Evolutionary conservation across 2,113 vertebrate species (phyloP).

Genomic region (Apeltes quadracus): DNA sequence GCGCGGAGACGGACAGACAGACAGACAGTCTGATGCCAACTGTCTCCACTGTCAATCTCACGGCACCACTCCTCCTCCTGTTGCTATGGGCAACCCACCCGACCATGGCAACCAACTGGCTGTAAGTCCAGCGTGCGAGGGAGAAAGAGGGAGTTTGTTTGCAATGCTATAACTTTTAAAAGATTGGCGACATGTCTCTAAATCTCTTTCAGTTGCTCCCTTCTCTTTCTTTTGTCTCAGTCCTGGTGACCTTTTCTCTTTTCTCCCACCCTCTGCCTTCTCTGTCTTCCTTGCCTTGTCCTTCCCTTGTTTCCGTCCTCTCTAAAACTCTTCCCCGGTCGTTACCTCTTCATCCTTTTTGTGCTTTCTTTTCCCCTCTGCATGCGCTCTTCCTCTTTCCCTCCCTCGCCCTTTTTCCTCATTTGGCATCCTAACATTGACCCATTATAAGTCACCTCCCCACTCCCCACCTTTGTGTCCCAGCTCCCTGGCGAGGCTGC

Average conservation of each 20-base stretch:
- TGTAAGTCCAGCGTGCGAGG: conserved; percentile 78
- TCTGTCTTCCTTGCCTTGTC: conserved; percentile 43
- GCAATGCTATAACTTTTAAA: conserved; percentile 83
- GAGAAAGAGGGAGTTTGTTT: conserved; percentile 75
- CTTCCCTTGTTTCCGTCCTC: conserved; percentile 56
- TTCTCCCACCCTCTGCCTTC: conserved; percentile 58
- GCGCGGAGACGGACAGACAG: conserved; percentile 77
- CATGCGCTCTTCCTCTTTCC: conserved; percentile 17
- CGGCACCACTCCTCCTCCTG: conserved; percentile 86
- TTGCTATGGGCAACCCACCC: conserved; percentile 86
- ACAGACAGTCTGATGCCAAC: conserved; percentile 86
- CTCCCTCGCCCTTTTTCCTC: conserved; percentile 15
- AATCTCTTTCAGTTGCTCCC: conserved; percentile 70
- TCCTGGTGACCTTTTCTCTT: conserved; percentile 69
- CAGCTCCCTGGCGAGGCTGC: conserved; percentile 82
- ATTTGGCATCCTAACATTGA: conserved; percentile 29
- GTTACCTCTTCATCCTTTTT: conserved; percentile 54
- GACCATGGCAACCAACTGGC: conserved; percentile 87
- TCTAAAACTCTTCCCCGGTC: conserved; percentile 57
- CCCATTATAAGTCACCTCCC: conserved; percentile 30
- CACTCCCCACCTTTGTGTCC: conserved; percentile 21
- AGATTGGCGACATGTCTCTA: conserved; percentile 79
- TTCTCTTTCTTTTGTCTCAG: conserved; percentile 73
- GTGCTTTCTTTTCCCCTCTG: conserved; percentile 49
- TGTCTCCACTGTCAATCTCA: conserved; percentile 84